These are phyloP conservation scores for Lepus europaeus DNA, from an alignment of 2,113 vertebrate genomes.

Conservation along the genomic window DNA sequence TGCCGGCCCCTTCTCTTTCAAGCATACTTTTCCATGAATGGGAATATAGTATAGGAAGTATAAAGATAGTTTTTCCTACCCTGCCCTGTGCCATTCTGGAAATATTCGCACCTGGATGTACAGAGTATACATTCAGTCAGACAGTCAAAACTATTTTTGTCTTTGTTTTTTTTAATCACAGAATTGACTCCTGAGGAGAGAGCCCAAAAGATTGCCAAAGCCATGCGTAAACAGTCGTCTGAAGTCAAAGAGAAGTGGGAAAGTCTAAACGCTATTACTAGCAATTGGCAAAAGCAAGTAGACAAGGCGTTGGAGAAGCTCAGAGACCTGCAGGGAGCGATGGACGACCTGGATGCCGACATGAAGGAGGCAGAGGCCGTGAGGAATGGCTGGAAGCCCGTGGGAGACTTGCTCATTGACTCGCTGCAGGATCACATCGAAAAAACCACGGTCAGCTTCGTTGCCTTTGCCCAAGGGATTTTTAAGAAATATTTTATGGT, in stretches of 20 bases:
- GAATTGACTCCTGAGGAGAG: constrained; percentile 96
- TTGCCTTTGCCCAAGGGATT: neutral
- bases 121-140: neutral
- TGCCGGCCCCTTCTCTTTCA: neutral
- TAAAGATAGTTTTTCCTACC: neutral
- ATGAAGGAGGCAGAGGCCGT: constrained; percentile 93
- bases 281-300: constrained; percentile 95
- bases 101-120: neutral
- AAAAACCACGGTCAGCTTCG: constrained; percentile 91
- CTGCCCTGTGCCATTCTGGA: neutral
- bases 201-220: constrained; percentile 94
- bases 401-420: constrained; percentile 96
- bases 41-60: neutral
- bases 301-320: constrained; percentile 94
- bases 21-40: neutral
- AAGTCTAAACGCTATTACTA: constrained; percentile 90
- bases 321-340: constrained; percentile 95
- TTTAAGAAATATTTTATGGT: neutral
- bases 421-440: constrained; percentile 96
- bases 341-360: constrained; percentile 95
- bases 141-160: neutral
- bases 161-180: constrained; percentile 72
- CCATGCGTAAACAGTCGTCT: constrained; percentile 96
- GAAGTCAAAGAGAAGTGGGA: constrained; percentile 98
- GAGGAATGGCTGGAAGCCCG: constrained; percentile 93